Base-by-base conservation (phyloP, 2,113 vertebrate species). In the Indri indri region DNA sequence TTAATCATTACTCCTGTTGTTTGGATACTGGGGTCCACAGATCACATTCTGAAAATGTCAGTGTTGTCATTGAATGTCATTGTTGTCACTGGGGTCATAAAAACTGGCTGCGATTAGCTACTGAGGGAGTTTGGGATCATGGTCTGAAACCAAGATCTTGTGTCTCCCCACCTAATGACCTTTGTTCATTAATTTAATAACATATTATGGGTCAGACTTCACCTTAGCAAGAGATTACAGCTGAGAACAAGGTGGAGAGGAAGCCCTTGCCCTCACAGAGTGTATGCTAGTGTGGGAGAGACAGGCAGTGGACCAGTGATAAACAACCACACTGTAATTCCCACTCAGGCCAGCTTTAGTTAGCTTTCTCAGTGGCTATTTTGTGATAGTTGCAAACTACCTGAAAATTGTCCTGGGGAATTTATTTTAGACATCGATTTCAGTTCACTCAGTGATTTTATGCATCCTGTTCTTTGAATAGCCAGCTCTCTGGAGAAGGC, bases 391-490 rank as follows among this genome's bases (percentile, higher is more conserved):
- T 97, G 42, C 57, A 96, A 94, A 88, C 61, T 95, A 95, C 42
- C 85, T 82, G 30, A 88, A 97, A 95, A 92, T 45, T 61, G 77
- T 97, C 95, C 87, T 80, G 42, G 54, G 93, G 76, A 86, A 73
- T 97, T 98, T 98, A 93, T 97, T 98, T 97, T 90, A 97, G 94
- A 97, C 96, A 76, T 84, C 42, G 84, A 93, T 95, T 94, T 92
- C 90, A 96, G 97, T 98, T 98, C 96, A 95, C 85, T 97, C n/a
- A 30, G 47, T 52, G 71, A 84, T 98, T 98, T 98, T 95, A 96
- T 96, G 79, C 23, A 98, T 98, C 93, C 95, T 98, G 96, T 98
- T 98, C 97, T 98, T 97, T 98, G 97, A 97, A 91, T 91, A 97
- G 52, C 22, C 4, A 82, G 97, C 92, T 98, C 95, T 97, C 94